Evolutionary conservation across 2,888 invertebrate species (phyloP), one percentile per base, ranked within the genome.

Genomic region (Pilophorus perplexus): DNA sequence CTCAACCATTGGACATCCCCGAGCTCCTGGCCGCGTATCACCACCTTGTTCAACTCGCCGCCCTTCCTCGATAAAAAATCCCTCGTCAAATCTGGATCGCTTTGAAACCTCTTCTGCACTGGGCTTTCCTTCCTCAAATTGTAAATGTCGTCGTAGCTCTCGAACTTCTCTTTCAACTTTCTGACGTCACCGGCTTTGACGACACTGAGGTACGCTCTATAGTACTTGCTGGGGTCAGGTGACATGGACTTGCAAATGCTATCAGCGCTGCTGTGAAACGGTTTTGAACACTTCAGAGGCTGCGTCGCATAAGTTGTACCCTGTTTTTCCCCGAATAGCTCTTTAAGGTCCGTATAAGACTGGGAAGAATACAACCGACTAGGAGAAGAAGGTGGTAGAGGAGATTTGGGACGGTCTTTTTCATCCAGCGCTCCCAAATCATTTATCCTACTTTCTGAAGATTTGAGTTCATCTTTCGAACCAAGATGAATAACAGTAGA

Each of bases 161-260:
- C 91, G 74, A 91, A 92, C 71, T 86, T 87, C 67, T 86, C 83
- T 71, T 85, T 85, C n/a, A 92, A 81, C 74, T 87, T 85, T 60
- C 83, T 83, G 22, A 93, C 91, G 75, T 89, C 89, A 12, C 90
- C 90, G 62, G 85, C 84, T 73, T 86, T 87, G 60, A 87, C 84
- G 73, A 87, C 81, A 72, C 85, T 85, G 73, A 88, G 77, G 75
- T 87, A 87, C 48, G 85, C 83, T 65, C 84, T 82, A 78, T 85
- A 86, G 72, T 84, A 84, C 73, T 84, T 83, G 74, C 86, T 86
- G 67, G 84, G 85, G 75, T 87, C 87, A 69, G 89, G 89, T 64
- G 73, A 72, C 0, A 71, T 69, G 18, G 68, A 78, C 74, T 68
- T 71, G 59, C 71, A 71, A 69, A 71, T 68, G 67, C 72, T 73